Percentiles rank a stretch among this genome's conserved stretches.
These are phyloP conservation scores for Drosophila neotestacea DNA, from an alignment of 2,888 invertebrate species.

Conservation along the genomic window DNA sequence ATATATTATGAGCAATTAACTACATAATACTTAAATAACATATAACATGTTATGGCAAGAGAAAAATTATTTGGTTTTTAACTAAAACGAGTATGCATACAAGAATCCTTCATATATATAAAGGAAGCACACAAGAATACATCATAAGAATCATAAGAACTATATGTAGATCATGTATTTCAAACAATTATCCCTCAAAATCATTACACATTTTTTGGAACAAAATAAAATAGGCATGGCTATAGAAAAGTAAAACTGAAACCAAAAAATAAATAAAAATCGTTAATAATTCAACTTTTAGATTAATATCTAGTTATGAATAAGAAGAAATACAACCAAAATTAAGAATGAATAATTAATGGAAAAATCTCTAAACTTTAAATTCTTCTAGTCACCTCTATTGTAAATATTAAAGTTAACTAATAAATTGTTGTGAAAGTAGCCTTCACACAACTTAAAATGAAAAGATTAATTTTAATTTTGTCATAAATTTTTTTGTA, in stretches of 20 bases:
- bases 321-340: neutral
- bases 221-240: neutral
- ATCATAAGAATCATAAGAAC: neutral
- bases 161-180: conserved; percentile 8
- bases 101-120: neutral
- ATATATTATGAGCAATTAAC: conserved; percentile 8
- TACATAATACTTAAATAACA: conserved; percentile 3
- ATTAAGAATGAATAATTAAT: neutral
- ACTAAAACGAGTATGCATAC: neutral
- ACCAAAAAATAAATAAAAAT: neutral
- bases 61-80: neutral
- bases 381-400: neutral
- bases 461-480: neutral
- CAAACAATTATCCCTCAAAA: neutral
- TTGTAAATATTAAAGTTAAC: conserved; percentile 12
- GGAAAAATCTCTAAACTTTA: neutral
- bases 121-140: neutral
- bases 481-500: too few species aligned
- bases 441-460: neutral
- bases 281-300: conserved; percentile 4
- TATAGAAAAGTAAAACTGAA: neutral
- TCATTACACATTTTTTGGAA: conserved; percentile 3
- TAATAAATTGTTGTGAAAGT: too few species aligned
- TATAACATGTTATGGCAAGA: neutral
- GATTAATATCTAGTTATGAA: conserved; percentile 2